Conservation (phyloP, 2,888 invertebrate genomes). For the Selenia dentaria region DNA sequence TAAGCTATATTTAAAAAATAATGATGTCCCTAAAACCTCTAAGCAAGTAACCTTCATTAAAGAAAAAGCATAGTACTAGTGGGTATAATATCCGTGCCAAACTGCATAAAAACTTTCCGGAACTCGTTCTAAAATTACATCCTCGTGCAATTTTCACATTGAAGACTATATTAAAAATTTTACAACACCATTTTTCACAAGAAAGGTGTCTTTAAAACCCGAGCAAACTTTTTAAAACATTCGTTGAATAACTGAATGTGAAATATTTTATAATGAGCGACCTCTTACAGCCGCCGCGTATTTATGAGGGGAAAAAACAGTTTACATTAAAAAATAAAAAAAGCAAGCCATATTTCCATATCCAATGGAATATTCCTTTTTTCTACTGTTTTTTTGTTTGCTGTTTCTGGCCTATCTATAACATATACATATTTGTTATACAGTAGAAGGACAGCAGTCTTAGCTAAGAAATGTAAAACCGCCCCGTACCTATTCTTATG, state of each 20-base stretch:
- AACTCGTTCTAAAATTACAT: conserved; percentile 4
- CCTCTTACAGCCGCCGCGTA: conserved; percentile 7
- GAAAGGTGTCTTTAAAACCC: conserved; percentile 14
- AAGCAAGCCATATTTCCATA: background rate
- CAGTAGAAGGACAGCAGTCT: too few relatives aligned
- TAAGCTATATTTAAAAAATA: too few relatives aligned
- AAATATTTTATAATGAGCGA: conserved; percentile 18
- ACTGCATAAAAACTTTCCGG: conserved; percentile 3
- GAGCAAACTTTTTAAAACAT: conserved; percentile 12
- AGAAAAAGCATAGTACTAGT: too few relatives aligned
- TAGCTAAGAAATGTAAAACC: too few relatives aligned
- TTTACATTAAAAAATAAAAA: conserved; percentile 2
- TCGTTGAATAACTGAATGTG: conserved; percentile 17
- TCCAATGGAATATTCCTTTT: too few relatives aligned
- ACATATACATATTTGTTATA: too few relatives aligned
- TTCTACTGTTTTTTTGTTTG: too few relatives aligned
- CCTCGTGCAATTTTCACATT: conserved; percentile 1
- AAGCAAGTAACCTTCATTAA: too few relatives aligned
- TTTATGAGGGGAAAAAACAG: conserved; percentile 4
- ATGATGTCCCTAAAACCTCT: too few relatives aligned
- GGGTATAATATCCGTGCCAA: too few relatives aligned
- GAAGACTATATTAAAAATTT: conserved; percentile 10
- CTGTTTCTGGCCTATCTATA: too few relatives aligned
- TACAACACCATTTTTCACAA: conserved; percentile 15
- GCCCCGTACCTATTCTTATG: too few relatives aligned